Percentiles rank a stretch among this genome's conserved stretches.
These are phyloP conservation scores for Oenanthe oenanthe DNA, from an alignment of 2,113 vertebrate genomes.

Conservation along the genomic window DNA sequence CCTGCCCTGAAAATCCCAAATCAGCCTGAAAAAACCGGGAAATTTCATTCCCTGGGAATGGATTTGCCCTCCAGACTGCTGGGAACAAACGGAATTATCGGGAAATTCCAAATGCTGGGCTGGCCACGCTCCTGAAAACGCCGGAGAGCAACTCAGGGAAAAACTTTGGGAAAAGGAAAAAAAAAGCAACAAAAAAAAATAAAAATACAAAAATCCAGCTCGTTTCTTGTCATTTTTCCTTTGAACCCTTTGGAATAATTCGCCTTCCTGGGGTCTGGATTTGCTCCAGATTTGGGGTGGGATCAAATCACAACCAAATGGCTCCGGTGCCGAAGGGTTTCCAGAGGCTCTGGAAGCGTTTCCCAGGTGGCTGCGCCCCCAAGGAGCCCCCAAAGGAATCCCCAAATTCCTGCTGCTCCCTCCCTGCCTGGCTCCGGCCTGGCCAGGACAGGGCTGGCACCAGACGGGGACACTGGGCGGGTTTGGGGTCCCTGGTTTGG, in stretches of 20 bases:
- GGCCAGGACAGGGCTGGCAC: background rate
- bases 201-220: background rate
- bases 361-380: background rate
- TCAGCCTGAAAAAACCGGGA: background rate
- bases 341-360: background rate
- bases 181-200: no score
- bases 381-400: background rate
- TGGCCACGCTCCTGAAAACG: accelerated
- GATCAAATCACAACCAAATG: background rate
- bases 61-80: background rate
- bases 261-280: background rate
- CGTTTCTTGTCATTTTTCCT: background rate
- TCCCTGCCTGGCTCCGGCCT: no score
- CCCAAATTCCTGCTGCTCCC: background rate
- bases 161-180: background rate
- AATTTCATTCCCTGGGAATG: background rate
- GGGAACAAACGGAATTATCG: background rate
- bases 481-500: background rate
- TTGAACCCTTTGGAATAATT: background rate
- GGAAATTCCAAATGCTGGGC: accelerated
- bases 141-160: background rate
- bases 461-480: no score
- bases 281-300: background rate
- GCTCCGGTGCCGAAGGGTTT: background rate
- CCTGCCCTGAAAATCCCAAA: accelerated